Base-by-base conservation (phyloP, 2,888 invertebrate genomes). In the Loripinus fragilis region DNA sequence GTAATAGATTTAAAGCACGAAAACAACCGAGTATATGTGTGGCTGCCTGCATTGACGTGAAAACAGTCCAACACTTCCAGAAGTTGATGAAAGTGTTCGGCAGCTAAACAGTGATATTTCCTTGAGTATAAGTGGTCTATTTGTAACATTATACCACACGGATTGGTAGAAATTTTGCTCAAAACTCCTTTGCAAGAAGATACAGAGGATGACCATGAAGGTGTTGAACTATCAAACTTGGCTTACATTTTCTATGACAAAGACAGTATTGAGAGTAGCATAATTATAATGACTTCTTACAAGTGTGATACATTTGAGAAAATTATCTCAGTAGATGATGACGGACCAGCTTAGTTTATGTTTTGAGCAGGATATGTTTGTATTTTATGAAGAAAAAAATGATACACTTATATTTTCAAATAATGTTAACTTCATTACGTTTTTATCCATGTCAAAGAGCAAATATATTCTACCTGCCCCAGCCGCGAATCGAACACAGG, bases 11-110 rank as follows among this genome's bases (percentile, higher is more conserved):
- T 41, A 0, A 33, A 41, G 5, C n/a, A 60, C 2, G 41, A n/a
- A 8, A 71, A 71, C n/a, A n/a, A n/a, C 33, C 71, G 52, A 41
- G 38, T 60, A 17, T 71, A 41, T 41, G 71, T 71, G n/a, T 71
- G 55, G 71, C 10, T 38, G 15, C 55, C 50, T 60, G 38, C 71
- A n/a, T n/a, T n/a, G n/a, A 10, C 60, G 41, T 55, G 55, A 41
- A 41, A 23, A 42, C 17, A 41, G 30, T 17, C 71, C 71, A 1
- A 12, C n/a, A 17, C 23, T 42, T n/a, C 71, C 71, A 10, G 20
- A 55, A 28, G 7, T 42, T 17, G 60, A 71, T 0, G 28, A 42
- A 25, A 60, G 17, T 71, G 71, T 41, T 8, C 35, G 5, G 38
- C 38, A 38, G 68, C n/a, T 42, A 48, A 48, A 48, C 48, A 48